A percentile compares a stretch with the other conserved stretches of the same genome.
phyloP scores from a whole-genome alignment of 2,888 invertebrate genomes.

The Lacanobia oleracea region DNA sequence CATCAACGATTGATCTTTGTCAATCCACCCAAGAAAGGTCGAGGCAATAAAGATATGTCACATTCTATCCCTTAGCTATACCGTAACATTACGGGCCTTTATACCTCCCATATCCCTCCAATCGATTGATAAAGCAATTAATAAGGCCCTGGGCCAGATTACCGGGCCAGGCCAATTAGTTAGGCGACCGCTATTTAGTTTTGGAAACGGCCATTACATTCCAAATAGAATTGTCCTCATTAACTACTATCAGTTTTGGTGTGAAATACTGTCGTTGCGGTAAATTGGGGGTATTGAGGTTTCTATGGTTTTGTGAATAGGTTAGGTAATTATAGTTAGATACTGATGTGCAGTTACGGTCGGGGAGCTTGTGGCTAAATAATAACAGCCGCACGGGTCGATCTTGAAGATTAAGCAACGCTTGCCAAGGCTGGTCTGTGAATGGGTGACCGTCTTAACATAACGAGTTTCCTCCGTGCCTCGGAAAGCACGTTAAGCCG shows the following conservation, averaged over 20 bases:
- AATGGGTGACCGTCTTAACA: too few relatives aligned
- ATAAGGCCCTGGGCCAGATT: slow-evolving; percentile 62
- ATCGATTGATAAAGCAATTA: slow-evolving; percentile 66
- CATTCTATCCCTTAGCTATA: slow-evolving; percentile 40
- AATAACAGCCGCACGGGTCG: too few relatives aligned
- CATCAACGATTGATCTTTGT: slow-evolving; percentile 5
- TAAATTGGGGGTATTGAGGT: slow-evolving; percentile 35
- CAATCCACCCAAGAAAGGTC: slow-evolving; percentile 2
- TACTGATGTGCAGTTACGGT: neutral
- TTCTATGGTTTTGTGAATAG: slow-evolving; percentile 12
- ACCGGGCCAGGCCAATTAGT: slow-evolving; percentile 62
- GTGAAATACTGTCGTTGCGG: slow-evolving; percentile 45
- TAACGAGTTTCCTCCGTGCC: too few relatives aligned
- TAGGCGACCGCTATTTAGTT: slow-evolving; percentile 66
- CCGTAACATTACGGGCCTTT: slow-evolving; percentile 34
- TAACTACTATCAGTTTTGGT: slow-evolving; percentile 55
- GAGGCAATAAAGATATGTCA: slow-evolving; percentile 44
- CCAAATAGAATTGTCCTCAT: slow-evolving; percentile 60
- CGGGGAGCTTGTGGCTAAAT: too few relatives aligned
- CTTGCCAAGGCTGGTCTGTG: too few relatives aligned
- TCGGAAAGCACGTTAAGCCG: too few relatives aligned
- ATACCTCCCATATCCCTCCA: slow-evolving; percentile 53
- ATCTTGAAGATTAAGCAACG: too few relatives aligned
- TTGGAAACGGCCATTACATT: slow-evolving; percentile 61
- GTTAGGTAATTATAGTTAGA: slow-evolving; percentile 9